Conservation (phyloP, 2,888 invertebrate genomes). For the Lepidochrysops patricia region DNA sequence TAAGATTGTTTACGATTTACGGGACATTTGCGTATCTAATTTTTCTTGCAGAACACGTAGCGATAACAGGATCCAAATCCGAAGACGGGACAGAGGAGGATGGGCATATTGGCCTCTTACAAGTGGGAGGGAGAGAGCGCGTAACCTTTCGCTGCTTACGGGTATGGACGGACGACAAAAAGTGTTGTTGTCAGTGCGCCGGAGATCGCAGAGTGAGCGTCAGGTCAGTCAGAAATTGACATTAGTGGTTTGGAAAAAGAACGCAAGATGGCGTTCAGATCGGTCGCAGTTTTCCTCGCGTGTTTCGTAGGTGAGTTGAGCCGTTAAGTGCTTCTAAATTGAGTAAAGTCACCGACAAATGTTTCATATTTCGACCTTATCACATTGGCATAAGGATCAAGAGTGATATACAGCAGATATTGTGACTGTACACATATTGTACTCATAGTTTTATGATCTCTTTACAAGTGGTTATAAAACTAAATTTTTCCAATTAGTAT, state of each 20-base stretch:
- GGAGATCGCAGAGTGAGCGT: conserved; percentile 57
- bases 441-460: too few species aligned
- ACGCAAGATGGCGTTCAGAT: conserved; percentile 59
- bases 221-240: conserved; percentile 55
- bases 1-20: neutral
- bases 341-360: too few species aligned
- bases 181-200: conserved; percentile 63
- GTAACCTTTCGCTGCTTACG: conserved; percentile 62
- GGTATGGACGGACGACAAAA: conserved; percentile 64
- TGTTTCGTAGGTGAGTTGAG: conserved; percentile 56
- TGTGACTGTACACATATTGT: too few species aligned
- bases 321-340: too few species aligned
- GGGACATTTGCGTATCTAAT: neutral
- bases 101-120: conserved; percentile 29
- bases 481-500: too few species aligned
- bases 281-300: conserved; percentile 47
- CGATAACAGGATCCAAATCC: conserved; percentile 61
- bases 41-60: conserved; percentile 62
- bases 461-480: too few species aligned
- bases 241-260: conserved; percentile 37
- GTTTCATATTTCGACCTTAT: too few species aligned
- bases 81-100: conserved; percentile 34
- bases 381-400: too few species aligned
- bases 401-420: too few species aligned
- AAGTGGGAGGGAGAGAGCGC: conserved; percentile 40